These are phyloP conservation scores for Oplegnathus fasciatus DNA, from an alignment of 2,113 vertebrate species.

Conservation along the genomic window DNA sequence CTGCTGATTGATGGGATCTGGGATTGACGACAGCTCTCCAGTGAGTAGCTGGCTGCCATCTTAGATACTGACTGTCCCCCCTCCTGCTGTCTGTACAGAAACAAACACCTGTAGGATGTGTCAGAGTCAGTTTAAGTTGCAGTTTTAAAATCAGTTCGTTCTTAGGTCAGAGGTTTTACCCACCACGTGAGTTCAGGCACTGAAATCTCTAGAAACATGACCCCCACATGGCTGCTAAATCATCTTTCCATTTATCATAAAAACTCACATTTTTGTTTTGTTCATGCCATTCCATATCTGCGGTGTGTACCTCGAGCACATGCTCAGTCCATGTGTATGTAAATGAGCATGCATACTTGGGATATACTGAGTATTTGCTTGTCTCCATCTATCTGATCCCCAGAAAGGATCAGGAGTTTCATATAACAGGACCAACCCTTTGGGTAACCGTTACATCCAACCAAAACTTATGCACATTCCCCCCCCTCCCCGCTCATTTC, in stretches of 20 bases:
- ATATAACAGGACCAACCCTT: conserved; percentile 66
- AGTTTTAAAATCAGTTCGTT: not conserved
- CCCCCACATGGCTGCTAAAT: not conserved
- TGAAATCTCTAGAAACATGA: not conserved
- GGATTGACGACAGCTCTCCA: conserved; percentile 38
- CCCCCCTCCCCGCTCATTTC: conserved; percentile 41
- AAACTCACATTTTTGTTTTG: not conserved
- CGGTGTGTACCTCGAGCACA: not conserved
- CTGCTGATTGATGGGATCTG: conserved; percentile 50
- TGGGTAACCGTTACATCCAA: conserved; percentile 48
- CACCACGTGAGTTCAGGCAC: not conserved
- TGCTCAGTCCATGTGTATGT: conserved; percentile 48
- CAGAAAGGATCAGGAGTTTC: conserved; percentile 63
- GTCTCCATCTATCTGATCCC: conserved; percentile 58
- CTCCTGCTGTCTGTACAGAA: not conserved
- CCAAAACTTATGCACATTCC: conserved; percentile 29
- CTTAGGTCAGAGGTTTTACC: not conserved
- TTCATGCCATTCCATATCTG: not conserved
- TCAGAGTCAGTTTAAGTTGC: conserved; percentile 12
- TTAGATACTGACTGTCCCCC: not conserved
- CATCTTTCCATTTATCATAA: not conserved
- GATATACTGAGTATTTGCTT: conserved; percentile 48
- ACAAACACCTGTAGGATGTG: conserved; percentile 1
- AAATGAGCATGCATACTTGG: conserved; percentile 47
- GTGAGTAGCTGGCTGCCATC: conserved; percentile 25